Percentiles rank a stretch among this genome's conserved stretches.
Conservation (phyloP, 30 jellyfish, hydroid and myxozoan species). For the Aurelia aurita region DNA sequence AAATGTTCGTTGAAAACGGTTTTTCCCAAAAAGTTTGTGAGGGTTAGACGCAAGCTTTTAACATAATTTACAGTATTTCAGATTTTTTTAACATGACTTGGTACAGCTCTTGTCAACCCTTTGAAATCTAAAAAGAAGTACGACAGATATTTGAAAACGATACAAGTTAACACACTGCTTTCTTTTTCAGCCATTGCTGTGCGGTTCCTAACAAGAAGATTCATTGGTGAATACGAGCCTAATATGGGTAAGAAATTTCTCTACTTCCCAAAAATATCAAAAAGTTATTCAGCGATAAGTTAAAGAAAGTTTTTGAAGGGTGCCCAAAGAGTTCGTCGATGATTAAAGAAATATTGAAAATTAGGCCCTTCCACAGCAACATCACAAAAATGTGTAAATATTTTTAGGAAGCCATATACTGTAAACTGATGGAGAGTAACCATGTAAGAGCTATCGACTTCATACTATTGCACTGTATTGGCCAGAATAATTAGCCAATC, state of each 20-base stretch:
- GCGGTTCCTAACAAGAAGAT: slow-evolving; percentile 86
- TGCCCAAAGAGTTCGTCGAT: no score
- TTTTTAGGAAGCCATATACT: not conserved
- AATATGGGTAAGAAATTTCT: slow-evolving; percentile 47
- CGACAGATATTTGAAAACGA: not conserved
- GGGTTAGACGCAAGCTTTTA: no score
- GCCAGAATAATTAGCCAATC: not conserved
- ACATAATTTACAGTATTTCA: no score
- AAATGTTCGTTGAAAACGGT: no score
- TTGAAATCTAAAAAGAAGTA: no score
- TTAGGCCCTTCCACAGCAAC: not conserved
- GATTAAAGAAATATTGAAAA: no score
- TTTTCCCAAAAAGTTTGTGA: no score
- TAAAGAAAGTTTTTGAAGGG: no score
- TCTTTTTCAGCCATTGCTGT: slow-evolving; percentile 81
- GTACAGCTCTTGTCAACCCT: no score
- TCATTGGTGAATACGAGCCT: slow-evolving; percentile 86
- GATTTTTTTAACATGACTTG: no score
- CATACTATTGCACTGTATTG: not conserved
- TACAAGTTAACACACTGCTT: not conserved
- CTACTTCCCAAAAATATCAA: not conserved
- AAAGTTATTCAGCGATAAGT: no score
- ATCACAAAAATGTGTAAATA: not conserved
- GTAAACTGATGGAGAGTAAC: not conserved
- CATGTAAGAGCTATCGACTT: no score